These are phyloP conservation scores for Muraenolepis orangiensis DNA, from an alignment of 2,797 vertebrate species.

Conservation along the genomic window DNA sequence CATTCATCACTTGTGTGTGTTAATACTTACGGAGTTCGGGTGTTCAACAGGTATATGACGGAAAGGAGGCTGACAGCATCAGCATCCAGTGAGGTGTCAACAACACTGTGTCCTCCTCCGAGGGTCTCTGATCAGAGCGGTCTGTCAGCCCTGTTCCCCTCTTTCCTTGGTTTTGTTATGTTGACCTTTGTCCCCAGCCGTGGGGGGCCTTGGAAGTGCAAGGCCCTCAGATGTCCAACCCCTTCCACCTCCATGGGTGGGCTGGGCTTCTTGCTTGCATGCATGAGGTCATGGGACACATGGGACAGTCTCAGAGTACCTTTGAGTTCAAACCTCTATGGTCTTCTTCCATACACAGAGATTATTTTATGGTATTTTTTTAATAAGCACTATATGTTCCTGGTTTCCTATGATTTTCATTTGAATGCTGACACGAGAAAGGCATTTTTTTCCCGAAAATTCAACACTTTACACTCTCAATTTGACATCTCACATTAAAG, in stretches of 20 bases:
- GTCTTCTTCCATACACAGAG: not conserved
- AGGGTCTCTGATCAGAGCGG: conserved; percentile 21
- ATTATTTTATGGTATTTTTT: not conserved
- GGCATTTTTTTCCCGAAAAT: not conserved
- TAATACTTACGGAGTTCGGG: conserved; percentile 53
- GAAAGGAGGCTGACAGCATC: not conserved
- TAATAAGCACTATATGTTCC: not conserved
- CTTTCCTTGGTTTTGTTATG: conserved; percentile 6
- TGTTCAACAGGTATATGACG: not conserved
- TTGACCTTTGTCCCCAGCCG: conserved; percentile 61
- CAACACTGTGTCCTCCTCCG: not conserved
- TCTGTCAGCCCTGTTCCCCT: conserved; percentile 32
- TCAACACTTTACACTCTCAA: too few relatives aligned
- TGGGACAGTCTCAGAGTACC: not conserved
- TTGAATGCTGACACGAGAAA: not conserved
- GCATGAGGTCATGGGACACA: not conserved
- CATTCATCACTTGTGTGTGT: not conserved
- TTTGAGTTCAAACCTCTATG: not conserved
- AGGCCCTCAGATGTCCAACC: too few relatives aligned
- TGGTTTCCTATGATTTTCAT: not conserved
- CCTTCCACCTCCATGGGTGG: too few relatives aligned
- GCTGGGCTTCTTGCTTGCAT: too few relatives aligned
- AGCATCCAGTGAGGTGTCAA: not conserved
- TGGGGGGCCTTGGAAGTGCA: not conserved
- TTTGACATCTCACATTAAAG: not conserved